Percentiles rank a stretch among this genome's conserved stretches.
Evolutionary conservation across 2,888 invertebrate species (phyloP).

Genomic region (Omphaloscelis lunosa): DNA sequence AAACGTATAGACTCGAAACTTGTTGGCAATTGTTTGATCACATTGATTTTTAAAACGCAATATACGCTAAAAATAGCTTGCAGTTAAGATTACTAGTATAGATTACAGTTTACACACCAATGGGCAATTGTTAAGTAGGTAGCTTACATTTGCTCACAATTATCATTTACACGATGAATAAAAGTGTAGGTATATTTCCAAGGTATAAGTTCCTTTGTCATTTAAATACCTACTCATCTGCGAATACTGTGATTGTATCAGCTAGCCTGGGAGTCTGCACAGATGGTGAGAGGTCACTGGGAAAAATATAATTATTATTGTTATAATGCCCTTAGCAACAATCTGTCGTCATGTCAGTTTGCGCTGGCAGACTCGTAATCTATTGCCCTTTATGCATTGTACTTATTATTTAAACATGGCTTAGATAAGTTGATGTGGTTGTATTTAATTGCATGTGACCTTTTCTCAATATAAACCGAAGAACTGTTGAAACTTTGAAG

Average conservation of each 20-base stretch:
- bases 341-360: constrained; percentile 39
- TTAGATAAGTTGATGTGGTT: constrained; percentile 18
- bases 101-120: constrained; percentile 53
- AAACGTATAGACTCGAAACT: constrained; percentile 25
- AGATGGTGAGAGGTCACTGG: constrained; percentile 34
- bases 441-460: neutral
- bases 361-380: constrained; percentile 24
- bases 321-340: constrained; percentile 38
- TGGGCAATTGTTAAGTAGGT: constrained; percentile 15
- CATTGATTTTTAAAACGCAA: constrained; percentile 60
- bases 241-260: constrained; percentile 29
- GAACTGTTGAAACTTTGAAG: neutral
- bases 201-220: constrained; percentile 44
- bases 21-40: constrained; percentile 47
- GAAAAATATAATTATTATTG: constrained; percentile 6
- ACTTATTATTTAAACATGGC: constrained; percentile 16
- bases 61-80: constrained; percentile 45
- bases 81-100: constrained; percentile 50
- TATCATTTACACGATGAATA: constrained; percentile 16
- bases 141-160: constrained; percentile 2
- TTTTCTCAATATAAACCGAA: neutral
- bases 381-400: constrained; percentile 27
- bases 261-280: constrained; percentile 18
- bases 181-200: constrained; percentile 1
- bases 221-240: constrained; percentile 38